These are phyloP conservation scores for Chauna torquata DNA, from an alignment of 2,113 vertebrate genomes.

Conservation along the genomic window DNA sequence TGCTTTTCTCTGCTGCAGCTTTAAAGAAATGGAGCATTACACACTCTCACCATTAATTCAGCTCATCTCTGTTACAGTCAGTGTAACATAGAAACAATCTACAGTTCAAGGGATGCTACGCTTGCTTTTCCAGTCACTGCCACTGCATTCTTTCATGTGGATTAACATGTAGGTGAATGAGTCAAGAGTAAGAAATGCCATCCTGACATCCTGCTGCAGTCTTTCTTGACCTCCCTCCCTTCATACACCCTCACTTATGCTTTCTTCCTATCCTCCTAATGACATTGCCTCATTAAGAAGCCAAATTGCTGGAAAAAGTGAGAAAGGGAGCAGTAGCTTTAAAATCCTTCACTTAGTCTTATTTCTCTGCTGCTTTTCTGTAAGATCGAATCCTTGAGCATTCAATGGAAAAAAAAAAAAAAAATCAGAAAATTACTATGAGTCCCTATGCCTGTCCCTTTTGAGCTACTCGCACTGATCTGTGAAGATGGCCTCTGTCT, in stretches of 20 bases:
- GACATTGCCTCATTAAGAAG: background rate
- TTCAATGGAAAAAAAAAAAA: background rate
- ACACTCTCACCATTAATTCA: background rate
- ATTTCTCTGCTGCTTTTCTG: background rate
- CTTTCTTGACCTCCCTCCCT: background rate
- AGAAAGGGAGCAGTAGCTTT: background rate
- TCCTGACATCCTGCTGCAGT: background rate
- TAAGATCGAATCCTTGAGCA: background rate
- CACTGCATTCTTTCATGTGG: background rate
- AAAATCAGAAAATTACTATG: background rate
- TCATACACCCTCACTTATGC: background rate
- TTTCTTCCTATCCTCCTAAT: background rate
- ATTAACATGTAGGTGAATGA: background rate
- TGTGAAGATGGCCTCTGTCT: background rate
- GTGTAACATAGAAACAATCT: background rate
- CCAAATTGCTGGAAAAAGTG: background rate
- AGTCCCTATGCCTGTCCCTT: accelerated
- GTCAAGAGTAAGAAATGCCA: constrained; percentile 4
- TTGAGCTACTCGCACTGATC: background rate
- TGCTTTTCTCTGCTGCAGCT: background rate
- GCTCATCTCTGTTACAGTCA: background rate
- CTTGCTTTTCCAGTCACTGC: background rate
- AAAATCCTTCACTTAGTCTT: background rate
- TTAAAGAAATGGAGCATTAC: background rate
- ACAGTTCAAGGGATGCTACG: background rate